Base-by-base conservation (phyloP, 2,797 vertebrate species). In the Avahi laniger region DNA sequence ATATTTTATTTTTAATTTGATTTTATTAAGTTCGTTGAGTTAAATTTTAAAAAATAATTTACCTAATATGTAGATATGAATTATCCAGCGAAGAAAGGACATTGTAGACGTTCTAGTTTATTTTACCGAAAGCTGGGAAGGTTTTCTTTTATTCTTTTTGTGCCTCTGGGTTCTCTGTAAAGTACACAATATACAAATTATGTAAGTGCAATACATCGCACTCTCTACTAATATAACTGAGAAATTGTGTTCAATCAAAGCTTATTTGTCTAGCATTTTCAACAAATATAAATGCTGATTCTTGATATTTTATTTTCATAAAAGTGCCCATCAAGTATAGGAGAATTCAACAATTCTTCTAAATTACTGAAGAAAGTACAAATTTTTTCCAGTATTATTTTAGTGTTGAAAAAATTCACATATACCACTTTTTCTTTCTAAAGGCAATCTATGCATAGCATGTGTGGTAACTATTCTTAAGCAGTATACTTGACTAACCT, bases 171-270 rank as follows among this genome's bases (percentile, higher is more conserved):
- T 0, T 38, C 7, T 73, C 48, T 50, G 15, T n/a, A 50, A 54
- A 81, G 46, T 41, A 57, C 2, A 35, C 11, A 38, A 20, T 12
- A 30, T 18, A 17, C 2, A n/a, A 59, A 7, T n/a, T 50, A 43
- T 13, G 10, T 2, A 10, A 20, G 3, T 54, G 14, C 3, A 59
- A 0, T 1, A 2, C 0, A n/a, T 24, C 17, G 15, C 15, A 28
- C 15, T 7, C 1, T 86, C 22, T 59, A 12, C 4, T 33, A 95
- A 67, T 1, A 2, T 10, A 33, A 17, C 46, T 70, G 38, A 52
- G 18, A 78, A 73, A 57, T 59, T 2, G n/a, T 35, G 24, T 92
- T 57, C 41, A 87, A 35, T 0, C 33, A 61, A 93, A 90, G 11
- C 4, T 61, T 9, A 50, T 28, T 67, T 70, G 26, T 59, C 11